Conservation (phyloP, 2,797 vertebrate genomes). For the Amblyopsis hoosieri region DNA sequence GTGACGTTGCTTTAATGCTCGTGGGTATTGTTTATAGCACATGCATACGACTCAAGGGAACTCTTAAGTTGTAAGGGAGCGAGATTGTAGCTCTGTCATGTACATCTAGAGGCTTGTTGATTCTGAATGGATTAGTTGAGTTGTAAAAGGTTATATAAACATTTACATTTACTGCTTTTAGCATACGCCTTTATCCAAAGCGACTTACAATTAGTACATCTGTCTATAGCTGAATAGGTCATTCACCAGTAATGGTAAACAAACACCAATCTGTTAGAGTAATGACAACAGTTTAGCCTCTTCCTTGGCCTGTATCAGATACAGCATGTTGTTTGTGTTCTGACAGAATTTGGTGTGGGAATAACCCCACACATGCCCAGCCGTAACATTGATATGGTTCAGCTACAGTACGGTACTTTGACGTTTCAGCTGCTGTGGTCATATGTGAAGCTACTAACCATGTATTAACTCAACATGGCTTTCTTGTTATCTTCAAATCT, state of each 20-base stretch:
- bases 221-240: too few species aligned
- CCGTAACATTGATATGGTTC: neutral
- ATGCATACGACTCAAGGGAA: constrained; percentile 1
- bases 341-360: constrained; percentile 13
- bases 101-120: too few species aligned
- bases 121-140: too few species aligned
- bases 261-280: too few species aligned
- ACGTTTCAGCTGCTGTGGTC: neutral
- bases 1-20: constrained; percentile 20
- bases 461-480: too few species aligned
- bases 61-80: constrained; percentile 5
- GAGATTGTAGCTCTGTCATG: neutral
- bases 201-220: too few species aligned
- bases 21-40: neutral
- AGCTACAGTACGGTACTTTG: constrained; percentile 3
- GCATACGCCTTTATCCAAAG: too few species aligned
- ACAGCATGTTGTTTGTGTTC: constrained; percentile 5
- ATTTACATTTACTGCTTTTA: too few species aligned
- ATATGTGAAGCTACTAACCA: too few species aligned
- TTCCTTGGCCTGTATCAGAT: constrained; percentile 44
- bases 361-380: neutral
- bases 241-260: too few species aligned
- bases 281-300: constrained; percentile 30
- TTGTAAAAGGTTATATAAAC: too few species aligned
- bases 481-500: neutral